Conservation (phyloP, 2,113 vertebrate species). For the Odontesthes bonariensis region DNA sequence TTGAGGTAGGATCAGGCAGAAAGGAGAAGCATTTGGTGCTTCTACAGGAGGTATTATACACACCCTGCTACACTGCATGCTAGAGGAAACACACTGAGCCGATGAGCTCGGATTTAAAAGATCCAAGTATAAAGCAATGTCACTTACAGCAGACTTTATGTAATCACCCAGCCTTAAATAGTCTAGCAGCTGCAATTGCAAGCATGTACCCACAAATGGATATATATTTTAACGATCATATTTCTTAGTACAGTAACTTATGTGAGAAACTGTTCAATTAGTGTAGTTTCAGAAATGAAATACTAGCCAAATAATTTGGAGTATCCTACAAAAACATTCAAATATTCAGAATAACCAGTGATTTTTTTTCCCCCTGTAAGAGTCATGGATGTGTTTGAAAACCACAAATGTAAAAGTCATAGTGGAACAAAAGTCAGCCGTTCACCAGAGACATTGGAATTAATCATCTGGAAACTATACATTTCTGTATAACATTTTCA, state of each 20-base stretch:
- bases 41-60: slow-evolving; percentile 70
- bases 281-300: background rate
- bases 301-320: no score
- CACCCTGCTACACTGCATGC: slow-evolving; percentile 68
- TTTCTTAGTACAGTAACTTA: background rate
- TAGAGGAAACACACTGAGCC: slow-evolving; percentile 71
- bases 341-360: no score
- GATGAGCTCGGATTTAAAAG: slow-evolving; percentile 72
- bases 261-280: background rate
- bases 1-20: slow-evolving; percentile 42
- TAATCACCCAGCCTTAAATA: slow-evolving; percentile 62
- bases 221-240: background rate
- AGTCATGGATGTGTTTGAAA: background rate
- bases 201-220: background rate
- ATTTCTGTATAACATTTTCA: background rate
- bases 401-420: background rate
- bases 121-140: slow-evolving; percentile 65
- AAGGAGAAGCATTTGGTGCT: slow-evolving; percentile 53
- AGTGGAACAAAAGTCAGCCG: no score
- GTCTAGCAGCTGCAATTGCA: slow-evolving; percentile 37
- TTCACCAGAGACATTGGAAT: background rate
- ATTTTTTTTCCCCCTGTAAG: no score
- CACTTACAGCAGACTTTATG: slow-evolving; percentile 68
- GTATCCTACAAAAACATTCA: no score
- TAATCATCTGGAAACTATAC: background rate